Percentiles rank a stretch among this genome's conserved stretches.
Evolutionary conservation across 2,797 vertebrate species (phyloP).

Genomic region (Monodelphis domestica): DNA sequence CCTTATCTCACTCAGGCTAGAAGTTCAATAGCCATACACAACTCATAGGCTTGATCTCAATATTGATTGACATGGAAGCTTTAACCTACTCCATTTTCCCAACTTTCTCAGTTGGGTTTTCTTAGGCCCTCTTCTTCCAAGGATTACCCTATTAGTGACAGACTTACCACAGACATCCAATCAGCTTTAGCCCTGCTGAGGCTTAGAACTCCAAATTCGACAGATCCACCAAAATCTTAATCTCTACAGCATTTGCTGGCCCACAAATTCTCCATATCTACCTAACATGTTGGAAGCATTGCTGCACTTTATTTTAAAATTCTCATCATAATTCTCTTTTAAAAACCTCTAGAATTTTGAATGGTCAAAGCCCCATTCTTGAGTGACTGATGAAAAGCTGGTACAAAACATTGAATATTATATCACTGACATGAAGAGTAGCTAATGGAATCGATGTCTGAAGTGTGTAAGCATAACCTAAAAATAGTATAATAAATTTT

Average conservation of each 20-base stretch:
- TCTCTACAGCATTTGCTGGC: not conserved
- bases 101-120: not conserved
- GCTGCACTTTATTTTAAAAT: not conserved
- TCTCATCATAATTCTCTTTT: not conserved
- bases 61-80: not conserved
- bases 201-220: not conserved
- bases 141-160: not conserved
- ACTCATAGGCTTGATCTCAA: not conserved
- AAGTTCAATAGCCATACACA: not conserved
- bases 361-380: not conserved
- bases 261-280: not conserved
- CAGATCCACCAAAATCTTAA: not conserved
- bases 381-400: not conserved
- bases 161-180: not conserved
- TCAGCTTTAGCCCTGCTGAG: not conserved
- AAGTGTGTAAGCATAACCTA: not conserved
- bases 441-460: not conserved
- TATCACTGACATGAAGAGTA: not conserved
- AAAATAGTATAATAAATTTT: not conserved
- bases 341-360: not conserved
- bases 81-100: not conserved
- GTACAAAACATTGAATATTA: not conserved
- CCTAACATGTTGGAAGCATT: not conserved
- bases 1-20: too few relatives aligned
- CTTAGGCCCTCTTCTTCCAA: not conserved